Base-by-base conservation (phyloP, 2,797 vertebrate species). In the Tangara arthus region DNA sequence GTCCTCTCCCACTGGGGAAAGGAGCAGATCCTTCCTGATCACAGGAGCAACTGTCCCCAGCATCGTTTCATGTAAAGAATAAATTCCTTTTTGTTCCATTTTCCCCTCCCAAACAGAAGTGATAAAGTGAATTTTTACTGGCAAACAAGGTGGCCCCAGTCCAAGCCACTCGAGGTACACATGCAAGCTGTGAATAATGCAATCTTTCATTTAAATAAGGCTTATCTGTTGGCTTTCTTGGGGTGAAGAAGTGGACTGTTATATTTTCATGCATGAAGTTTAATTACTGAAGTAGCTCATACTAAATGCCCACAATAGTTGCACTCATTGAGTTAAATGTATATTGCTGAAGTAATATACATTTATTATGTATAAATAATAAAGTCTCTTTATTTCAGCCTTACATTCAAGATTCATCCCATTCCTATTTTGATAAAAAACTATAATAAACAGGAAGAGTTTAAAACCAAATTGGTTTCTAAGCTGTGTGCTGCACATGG, bases 231-330 rank as follows among this genome's bases (percentile, higher is more conserved):
- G 77, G 82, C 92, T 94, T 96, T 96, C 82, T 76, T 79, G 89
- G 63, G 89, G 82, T 57, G 90, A 96, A 95, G 57, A 77, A 93
- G 64, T 72, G 23, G 70, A 83, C 65, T 82, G 89, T 93, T 91
- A 5, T 59, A 84, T 49, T 93, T 96, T 82, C 85, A 71, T 42
- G 89, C 94, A 90, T 68, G 82, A 92, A 52, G 56, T 82, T 84
- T 93, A 96, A 96, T 96, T 89, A 63, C 60, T 65, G 90, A 92
- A 87, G 87, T 83, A 91, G 95, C 82, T 93, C 73, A 76, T 50
- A 65, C 64, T 93, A 95, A 97, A 96, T 75, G 81, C 47, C 95
- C 94, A 59, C 88, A 95, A 94, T 93, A 96, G 97, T 95, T 93
- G 50, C 87, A 89, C 73, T 95, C 70, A 60, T 49, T 69, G 70